Evolutionary conservation across 92 coral and sea anemone species (phyloP).

Genomic region (Actinernus sp.): DNA sequence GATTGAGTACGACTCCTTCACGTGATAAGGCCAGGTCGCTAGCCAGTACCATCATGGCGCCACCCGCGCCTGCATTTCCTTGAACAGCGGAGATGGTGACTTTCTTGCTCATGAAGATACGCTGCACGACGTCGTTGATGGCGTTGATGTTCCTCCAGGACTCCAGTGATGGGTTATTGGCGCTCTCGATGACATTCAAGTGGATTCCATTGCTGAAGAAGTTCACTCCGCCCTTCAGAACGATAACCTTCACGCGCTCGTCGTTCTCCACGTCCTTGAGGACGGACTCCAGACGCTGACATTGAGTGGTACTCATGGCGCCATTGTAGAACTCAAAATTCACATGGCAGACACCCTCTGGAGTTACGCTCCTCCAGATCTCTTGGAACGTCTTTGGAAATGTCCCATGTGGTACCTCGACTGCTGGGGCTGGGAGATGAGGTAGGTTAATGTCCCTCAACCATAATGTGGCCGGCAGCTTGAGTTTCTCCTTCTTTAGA

Average conservation of each 20-base stretch:
- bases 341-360: constrained; percentile 78
- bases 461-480: constrained; percentile 77
- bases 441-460: constrained; percentile 25
- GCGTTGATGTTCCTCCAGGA: constrained; percentile 83
- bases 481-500: constrained; percentile 68
- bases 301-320: constrained; percentile 80
- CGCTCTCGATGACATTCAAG: constrained; percentile 48
- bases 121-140: constrained; percentile 69
- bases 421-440: constrained; percentile 11
- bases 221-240: constrained; percentile 74
- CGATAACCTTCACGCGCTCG: constrained; percentile 63
- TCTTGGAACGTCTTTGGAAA: constrained; percentile 62
- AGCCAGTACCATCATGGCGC: constrained; percentile 84
- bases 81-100: constrained; percentile 72
- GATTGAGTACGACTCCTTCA: constrained; percentile 76
- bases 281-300: constrained; percentile 50
- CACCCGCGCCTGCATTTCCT: constrained; percentile 89
- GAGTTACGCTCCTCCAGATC: constrained; percentile 73
- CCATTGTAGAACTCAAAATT: constrained; percentile 81
- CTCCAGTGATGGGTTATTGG: constrained; percentile 58
- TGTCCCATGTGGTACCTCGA: constrained; percentile 22
- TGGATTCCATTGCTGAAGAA: constrained; percentile 88
- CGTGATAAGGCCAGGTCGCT: constrained; percentile 78
- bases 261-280: constrained; percentile 47
- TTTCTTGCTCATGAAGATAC: constrained; percentile 70